Percentiles rank a stretch among this genome's conserved stretches.
These are phyloP conservation scores for Myotis pilosus DNA, from an alignment of 2,797 vertebrate species.

Conservation along the genomic window DNA sequence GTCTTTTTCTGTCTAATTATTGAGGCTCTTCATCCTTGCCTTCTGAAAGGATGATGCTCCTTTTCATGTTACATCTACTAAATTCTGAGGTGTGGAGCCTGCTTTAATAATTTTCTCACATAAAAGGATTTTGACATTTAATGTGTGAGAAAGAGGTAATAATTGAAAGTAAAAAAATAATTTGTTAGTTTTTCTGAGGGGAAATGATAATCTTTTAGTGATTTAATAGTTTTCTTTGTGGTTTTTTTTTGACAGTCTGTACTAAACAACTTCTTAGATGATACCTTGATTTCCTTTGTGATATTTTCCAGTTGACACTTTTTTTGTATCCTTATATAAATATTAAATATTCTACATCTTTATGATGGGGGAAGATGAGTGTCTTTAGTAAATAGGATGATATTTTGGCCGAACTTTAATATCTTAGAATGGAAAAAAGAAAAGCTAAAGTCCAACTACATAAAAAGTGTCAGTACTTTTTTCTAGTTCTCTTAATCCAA, in stretches of 20 bases:
- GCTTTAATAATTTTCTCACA: constrained; percentile 19
- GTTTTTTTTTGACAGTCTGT: neutral
- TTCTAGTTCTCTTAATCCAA: neutral
- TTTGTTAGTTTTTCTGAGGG: constrained; percentile 40
- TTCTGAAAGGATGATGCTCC: neutral
- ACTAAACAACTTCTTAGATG: neutral
- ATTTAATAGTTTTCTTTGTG: neutral
- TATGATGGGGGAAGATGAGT: neutral
- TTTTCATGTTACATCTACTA: neutral
- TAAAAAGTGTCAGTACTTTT: neutral
- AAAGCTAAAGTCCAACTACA: neutral
- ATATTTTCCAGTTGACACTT: too few relatives aligned
- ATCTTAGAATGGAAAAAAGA: neutral
- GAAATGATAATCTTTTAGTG: neutral
- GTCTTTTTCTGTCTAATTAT: neutral
- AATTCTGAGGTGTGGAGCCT: neutral
- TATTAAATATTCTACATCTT: neutral
- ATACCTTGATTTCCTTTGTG: neutral
- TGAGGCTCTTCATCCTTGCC: neutral
- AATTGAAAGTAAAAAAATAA: constrained; percentile 23
- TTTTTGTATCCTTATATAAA: neutral
- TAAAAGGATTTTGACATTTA: constrained; percentile 15
- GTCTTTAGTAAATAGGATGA: neutral
- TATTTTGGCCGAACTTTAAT: neutral
- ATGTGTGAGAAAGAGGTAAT: constrained; percentile 21